These are phyloP conservation scores for Calephelis virginiensis DNA, from an alignment of 1,140 invertebrate genomes.

Conservation along the genomic window DNA sequence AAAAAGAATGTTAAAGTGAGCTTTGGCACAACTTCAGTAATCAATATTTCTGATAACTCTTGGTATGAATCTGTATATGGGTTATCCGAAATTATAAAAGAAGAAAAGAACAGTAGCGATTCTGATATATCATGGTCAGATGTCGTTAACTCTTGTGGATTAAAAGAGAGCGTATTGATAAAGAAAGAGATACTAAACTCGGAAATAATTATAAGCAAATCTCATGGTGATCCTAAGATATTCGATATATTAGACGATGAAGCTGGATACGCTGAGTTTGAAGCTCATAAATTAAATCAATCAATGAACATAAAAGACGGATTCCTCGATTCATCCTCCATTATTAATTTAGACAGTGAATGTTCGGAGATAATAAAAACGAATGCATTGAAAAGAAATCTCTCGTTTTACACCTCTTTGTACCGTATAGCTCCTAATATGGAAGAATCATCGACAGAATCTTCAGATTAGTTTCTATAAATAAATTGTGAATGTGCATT, in stretches of 20 bases:
- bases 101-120: conserved; percentile 20
- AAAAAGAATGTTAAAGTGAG: conserved; percentile 43
- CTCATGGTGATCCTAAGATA: conserved; percentile 39
- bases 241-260: conserved; percentile 48
- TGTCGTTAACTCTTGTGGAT: conserved; percentile 48
- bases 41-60: conserved; percentile 38
- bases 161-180: conserved; percentile 40
- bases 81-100: conserved; percentile 47
- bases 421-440: conserved; percentile 53
- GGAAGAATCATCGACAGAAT: conserved; percentile 24
- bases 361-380: conserved; percentile 27
- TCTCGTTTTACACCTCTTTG: conserved; percentile 40
- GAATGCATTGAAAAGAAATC: conserved; percentile 32
- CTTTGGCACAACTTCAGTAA: conserved; percentile 41
- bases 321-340: conserved; percentile 49
- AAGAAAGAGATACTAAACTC: conserved; percentile 34
- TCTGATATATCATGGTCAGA: conserved; percentile 59
- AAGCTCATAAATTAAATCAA: conserved; percentile 53
- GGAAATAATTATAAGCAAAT: conserved; percentile 56
- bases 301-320: conserved; percentile 50
- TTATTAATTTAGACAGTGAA: conserved; percentile 49
- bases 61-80: conserved; percentile 70
- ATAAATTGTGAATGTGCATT: background rate
- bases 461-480: conserved; percentile 1
- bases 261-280: conserved; percentile 53